These are phyloP conservation scores for Nasua narica DNA, from an alignment of 2,797 vertebrate genomes.

Conservation along the genomic window DNA sequence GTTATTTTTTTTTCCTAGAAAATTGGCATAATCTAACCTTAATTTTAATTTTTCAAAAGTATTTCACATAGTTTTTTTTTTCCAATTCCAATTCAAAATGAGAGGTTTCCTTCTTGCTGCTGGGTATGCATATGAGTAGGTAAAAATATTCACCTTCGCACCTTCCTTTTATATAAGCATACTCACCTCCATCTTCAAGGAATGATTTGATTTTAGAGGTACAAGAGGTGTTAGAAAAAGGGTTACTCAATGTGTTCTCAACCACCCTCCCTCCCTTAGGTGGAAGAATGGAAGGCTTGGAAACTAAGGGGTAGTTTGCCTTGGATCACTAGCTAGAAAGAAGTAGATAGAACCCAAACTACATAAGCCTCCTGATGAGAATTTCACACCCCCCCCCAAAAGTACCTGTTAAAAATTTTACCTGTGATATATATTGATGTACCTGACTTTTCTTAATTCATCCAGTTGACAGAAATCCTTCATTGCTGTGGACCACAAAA, in stretches of 20 bases:
- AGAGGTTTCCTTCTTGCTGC: not conserved
- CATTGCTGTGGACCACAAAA: not conserved
- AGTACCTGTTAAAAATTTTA: not conserved
- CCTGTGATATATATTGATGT: not conserved
- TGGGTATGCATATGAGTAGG: not conserved
- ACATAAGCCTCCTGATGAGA: not conserved
- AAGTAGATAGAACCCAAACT: not conserved
- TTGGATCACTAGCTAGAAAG: not conserved
- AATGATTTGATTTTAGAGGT: not conserved
- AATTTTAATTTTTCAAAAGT: conserved; percentile 50
- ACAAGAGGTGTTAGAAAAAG: not conserved
- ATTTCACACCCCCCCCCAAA: no score
- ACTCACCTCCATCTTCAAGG: not conserved
- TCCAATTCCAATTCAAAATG: not conserved
- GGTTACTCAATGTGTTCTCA: not conserved
- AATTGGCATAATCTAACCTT: conserved; percentile 41
- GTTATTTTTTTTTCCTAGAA: not conserved
- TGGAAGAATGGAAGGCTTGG: not conserved
- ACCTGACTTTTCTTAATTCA: not conserved
- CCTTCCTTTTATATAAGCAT: not conserved
- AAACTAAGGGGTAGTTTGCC: not conserved
- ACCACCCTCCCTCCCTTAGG: not conserved
- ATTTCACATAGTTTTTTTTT: not conserved
- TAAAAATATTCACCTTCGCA: not conserved
- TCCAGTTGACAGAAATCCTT: not conserved